Conservation (phyloP, 1,140 invertebrate genomes). For the Philopotamus ludificatus region DNA sequence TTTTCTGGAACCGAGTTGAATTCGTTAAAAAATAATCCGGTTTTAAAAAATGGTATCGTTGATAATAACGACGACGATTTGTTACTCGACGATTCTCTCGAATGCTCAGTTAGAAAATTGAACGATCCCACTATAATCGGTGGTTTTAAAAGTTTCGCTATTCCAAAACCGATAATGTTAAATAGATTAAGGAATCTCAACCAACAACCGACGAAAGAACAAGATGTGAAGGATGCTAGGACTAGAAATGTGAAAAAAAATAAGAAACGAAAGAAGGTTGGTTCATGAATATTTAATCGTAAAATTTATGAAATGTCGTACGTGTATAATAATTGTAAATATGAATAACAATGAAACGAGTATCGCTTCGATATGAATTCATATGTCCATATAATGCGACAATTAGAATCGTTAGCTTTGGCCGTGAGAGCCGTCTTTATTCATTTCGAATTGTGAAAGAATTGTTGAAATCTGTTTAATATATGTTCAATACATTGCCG, state of each 20-base stretch:
- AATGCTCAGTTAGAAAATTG: not conserved
- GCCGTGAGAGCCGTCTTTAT: no score
- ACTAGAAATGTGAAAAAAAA: not conserved
- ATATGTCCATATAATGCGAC: no score
- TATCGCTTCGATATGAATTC: no score
- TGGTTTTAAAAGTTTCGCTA: constrained; percentile 55
- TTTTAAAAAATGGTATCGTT: not conserved
- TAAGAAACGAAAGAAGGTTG: constrained; percentile 19
- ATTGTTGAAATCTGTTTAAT: no score
- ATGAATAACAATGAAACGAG: no score
- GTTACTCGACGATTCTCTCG: constrained; percentile 19
- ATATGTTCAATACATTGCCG: no score
- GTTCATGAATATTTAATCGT: not conserved
- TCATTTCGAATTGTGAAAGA: no score
- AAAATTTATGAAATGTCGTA: no score
- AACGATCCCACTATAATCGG: constrained; percentile 43
- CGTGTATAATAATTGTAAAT: no score
- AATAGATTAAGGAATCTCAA: constrained; percentile 45
- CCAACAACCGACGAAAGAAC: constrained; percentile 4
- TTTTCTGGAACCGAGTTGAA: constrained; percentile 47
- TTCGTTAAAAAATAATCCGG: not conserved
- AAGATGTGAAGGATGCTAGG: not conserved
- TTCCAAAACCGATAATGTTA: constrained; percentile 54
- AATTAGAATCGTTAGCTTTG: no score
- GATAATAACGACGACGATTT: constrained; percentile 12